Conservation (phyloP, 1,140 invertebrate species). For the Formica selysi region DNA sequence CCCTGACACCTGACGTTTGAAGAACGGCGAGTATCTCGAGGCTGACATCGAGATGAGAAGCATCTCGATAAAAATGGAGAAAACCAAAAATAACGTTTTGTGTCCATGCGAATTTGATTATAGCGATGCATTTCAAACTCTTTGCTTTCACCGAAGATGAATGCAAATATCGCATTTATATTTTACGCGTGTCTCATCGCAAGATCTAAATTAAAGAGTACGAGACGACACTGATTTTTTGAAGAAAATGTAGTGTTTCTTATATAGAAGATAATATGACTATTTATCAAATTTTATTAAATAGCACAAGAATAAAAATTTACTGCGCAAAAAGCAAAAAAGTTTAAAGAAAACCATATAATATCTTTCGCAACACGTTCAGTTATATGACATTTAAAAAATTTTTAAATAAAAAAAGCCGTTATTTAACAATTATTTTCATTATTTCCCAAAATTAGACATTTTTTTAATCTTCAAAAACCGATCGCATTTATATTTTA, state of each 20-base stretch:
- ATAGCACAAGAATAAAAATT: background rate
- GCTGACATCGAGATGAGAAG: constrained; percentile 16
- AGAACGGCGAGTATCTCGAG: background rate
- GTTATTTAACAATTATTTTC: background rate
- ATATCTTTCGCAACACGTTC: background rate
- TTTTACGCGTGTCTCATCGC: background rate
- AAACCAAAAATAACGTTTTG: constrained; percentile 21
- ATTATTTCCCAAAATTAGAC: too few species aligned
- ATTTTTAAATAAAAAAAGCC: background rate
- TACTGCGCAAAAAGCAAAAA: background rate
- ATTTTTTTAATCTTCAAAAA: too few species aligned
- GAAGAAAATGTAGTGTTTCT: background rate
- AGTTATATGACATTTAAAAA: background rate
- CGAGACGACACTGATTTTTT: background rate
- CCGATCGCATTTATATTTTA: too few species aligned
- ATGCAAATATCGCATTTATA: background rate
- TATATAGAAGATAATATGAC: background rate
- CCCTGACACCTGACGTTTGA: constrained; percentile 46
- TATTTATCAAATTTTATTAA: background rate
- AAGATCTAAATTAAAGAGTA: too few species aligned
- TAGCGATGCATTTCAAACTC: background rate
- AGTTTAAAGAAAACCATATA: background rate
- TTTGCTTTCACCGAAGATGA: background rate
- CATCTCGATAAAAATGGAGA: background rate
- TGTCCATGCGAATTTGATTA: constrained; percentile 10